Conservation (phyloP, 2,888 invertebrate species). For the Metellina segmentata region DNA sequence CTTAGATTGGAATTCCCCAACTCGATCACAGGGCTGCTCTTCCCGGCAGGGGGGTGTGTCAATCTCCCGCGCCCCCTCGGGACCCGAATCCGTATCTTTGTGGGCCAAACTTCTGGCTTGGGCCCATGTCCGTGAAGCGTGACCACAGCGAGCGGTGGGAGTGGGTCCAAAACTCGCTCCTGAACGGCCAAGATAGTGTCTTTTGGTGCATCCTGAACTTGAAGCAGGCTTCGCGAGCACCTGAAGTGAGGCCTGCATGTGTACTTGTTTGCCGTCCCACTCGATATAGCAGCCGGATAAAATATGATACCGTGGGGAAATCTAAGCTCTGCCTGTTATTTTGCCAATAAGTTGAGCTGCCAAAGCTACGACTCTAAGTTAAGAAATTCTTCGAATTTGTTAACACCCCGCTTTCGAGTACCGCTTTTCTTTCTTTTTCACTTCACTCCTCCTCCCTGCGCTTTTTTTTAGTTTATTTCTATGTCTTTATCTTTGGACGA, state of each 20-base stretch:
- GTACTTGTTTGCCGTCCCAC: constrained; percentile 64
- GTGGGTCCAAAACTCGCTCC: constrained; percentile 61
- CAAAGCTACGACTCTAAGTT: constrained; percentile 56
- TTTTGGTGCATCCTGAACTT: constrained; percentile 36
- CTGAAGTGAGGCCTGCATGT: constrained; percentile 42
- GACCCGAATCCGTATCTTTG: constrained; percentile 64
- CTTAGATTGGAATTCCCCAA: constrained; percentile 70
- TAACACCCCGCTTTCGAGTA: constrained; percentile 67
- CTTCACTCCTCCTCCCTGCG: neutral
- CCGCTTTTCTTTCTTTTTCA: constrained; percentile 27
- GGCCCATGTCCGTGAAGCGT: constrained; percentile 72
- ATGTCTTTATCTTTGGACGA: constrained; percentile 60
- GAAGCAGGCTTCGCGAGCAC: constrained; percentile 12
- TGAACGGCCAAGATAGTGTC: constrained; percentile 73
- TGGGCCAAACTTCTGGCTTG: constrained; percentile 64
- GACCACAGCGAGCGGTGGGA: constrained; percentile 69
- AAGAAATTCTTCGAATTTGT: constrained; percentile 73
- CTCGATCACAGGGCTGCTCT: constrained; percentile 45
- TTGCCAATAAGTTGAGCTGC: constrained; percentile 70
- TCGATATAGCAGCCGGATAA: constrained; percentile 67
- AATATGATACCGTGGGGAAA: constrained; percentile 73
- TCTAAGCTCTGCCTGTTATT: constrained; percentile 69
- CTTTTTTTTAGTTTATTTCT: constrained; percentile 55
- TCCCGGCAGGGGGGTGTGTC: constrained; percentile 68
- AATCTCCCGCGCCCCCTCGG: constrained; percentile 60